A percentile compares a stretch with the other conserved stretches of the same genome.
Conservation (phyloP, 2,797 vertebrate genomes). For the Danio aesculapii region DNA sequence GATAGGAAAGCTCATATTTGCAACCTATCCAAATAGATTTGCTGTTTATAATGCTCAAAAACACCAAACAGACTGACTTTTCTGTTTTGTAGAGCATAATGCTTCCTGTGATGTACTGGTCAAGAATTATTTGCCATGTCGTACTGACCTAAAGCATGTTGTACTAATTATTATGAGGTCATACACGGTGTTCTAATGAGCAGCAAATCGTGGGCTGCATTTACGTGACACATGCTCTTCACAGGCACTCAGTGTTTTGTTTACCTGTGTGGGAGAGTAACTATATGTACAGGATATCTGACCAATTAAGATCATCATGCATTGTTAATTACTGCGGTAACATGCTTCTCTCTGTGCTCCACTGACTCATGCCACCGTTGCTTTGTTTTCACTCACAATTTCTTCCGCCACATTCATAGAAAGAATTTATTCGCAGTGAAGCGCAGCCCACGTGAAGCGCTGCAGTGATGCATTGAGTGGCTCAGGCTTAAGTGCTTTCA, state of each 20-base stretch:
- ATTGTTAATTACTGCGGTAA: slow-evolving; percentile 3
- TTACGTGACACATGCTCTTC: slow-evolving; percentile 9
- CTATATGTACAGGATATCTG: neutral
- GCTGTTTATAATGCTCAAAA: neutral
- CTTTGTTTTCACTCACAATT: neutral
- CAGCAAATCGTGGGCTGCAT: neutral
- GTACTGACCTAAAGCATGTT: slow-evolving; percentile 4
- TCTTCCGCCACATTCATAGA: slow-evolving; percentile 18
- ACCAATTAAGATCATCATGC: neutral
- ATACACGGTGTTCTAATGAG: neutral
- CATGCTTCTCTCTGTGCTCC: slow-evolving; percentile 6
- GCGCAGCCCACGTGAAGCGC: slow-evolving; percentile 20
- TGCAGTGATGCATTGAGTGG: slow-evolving; percentile 19
- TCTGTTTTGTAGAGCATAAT: neutral
- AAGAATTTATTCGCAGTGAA: slow-evolving; percentile 5
- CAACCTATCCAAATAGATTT: neutral
- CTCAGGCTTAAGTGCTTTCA: slow-evolving; percentile 23
- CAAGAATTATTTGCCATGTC: neutral
- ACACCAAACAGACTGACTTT: neutral
- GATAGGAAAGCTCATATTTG: neutral
- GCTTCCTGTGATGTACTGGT: neutral
- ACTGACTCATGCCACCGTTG: slow-evolving; percentile 33
- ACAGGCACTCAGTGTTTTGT: slow-evolving; percentile 17
- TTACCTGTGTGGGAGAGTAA: slow-evolving; percentile 5
- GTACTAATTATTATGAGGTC: neutral